Percentiles rank a stretch among this genome's conserved stretches.
Conservation (phyloP, 2,113 vertebrate species). For the Myotis lucifugus region DNA sequence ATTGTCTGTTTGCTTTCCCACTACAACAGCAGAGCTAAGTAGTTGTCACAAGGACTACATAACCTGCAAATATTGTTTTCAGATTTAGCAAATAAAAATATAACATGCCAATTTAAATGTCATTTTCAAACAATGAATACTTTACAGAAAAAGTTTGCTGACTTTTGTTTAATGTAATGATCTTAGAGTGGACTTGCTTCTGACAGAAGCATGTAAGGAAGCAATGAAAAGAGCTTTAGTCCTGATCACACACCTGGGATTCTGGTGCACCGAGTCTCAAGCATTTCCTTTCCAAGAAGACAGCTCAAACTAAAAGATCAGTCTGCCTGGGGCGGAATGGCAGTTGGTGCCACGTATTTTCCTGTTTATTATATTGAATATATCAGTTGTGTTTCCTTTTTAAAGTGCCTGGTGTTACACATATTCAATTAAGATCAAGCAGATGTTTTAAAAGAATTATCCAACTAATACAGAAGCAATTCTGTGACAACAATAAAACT, state of each 20-base stretch:
- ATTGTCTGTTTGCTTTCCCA: neutral
- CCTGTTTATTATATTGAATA: slow-evolving; percentile 9
- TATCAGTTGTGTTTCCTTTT: neutral
- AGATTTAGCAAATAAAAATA: slow-evolving; percentile 16
- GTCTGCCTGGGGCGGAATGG: neutral
- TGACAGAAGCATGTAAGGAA: neutral
- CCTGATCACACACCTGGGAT: neutral
- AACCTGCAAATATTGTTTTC: neutral
- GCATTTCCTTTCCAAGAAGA: neutral
- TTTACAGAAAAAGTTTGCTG: neutral
- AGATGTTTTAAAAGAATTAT: neutral
- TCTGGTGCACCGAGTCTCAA: neutral
- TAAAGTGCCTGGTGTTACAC: neutral
- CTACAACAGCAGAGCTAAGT: neutral
- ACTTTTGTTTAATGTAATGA: neutral
- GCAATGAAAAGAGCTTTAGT: neutral
- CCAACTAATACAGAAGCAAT: neutral
- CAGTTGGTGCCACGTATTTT: neutral
- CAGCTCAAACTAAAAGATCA: neutral
- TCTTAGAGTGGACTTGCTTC: neutral
- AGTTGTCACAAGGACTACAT: neutral
- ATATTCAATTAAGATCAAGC: neutral
- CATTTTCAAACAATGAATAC: neutral
- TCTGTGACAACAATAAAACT: neutral
- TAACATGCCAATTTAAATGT: neutral